Conservation (phyloP, 2,888 invertebrate species). For the Neuroscelio doddi region DNA sequence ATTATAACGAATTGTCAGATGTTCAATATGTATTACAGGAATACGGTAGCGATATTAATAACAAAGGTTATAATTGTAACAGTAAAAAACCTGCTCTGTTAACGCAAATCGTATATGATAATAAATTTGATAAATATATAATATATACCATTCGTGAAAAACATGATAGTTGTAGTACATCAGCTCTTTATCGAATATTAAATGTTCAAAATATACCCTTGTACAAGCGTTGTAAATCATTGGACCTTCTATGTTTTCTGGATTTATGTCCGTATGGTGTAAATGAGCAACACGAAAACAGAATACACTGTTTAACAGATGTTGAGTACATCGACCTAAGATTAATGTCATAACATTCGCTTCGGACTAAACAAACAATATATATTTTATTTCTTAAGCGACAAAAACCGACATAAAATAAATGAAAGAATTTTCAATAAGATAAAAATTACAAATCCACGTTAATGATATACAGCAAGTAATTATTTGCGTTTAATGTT, state of each 20-base stretch:
- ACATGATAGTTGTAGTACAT: constrained; percentile 37
- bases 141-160: constrained; percentile 46
- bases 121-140: constrained; percentile 28
- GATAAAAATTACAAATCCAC: constrained; percentile 43
- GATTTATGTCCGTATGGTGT: too few species aligned
- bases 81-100: too few species aligned
- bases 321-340: constrained; percentile 48
- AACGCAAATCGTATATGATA: background rate
- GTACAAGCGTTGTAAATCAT: constrained; percentile 38
- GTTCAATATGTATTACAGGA: too few species aligned
- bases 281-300: constrained; percentile 43
- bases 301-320: constrained; percentile 38
- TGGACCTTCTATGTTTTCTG: constrained; percentile 51
- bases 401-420: constrained; percentile 49
- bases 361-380: constrained; percentile 52
- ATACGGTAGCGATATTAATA: too few species aligned
- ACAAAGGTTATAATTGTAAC: too few species aligned
- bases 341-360: constrained; percentile 44
- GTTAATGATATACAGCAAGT: constrained; percentile 28
- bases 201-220: constrained; percentile 45
- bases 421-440: constrained; percentile 44
- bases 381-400: constrained; percentile 51
- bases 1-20: too few species aligned
- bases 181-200: constrained; percentile 50
- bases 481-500: constrained; percentile 28